These are phyloP conservation scores for Labroides dimidiatus DNA, from an alignment of 2,797 vertebrate genomes.

Conservation along the genomic window DNA sequence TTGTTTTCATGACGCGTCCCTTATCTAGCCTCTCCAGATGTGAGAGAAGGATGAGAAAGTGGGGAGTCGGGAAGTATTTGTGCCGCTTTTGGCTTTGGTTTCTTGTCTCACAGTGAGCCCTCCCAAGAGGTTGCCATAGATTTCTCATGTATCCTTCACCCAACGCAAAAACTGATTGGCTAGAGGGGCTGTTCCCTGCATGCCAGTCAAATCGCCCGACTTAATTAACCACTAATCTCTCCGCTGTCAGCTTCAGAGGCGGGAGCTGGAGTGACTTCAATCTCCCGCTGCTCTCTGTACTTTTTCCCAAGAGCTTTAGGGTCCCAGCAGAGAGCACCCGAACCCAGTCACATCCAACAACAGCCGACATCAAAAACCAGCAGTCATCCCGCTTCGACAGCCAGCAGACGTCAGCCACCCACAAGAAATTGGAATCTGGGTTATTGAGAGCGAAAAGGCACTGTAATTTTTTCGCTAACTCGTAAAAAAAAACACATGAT, in stretches of 20 bases:
- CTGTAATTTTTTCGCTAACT: constrained; percentile 48
- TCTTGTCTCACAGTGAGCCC: constrained; percentile 42
- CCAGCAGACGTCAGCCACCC: constrained; percentile 65
- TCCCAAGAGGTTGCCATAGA: constrained; percentile 45
- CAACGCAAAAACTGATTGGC: constrained; percentile 59
- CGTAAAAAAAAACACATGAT: constrained; percentile 6
- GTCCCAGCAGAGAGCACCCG: constrained; percentile 46
- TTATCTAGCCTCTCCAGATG: constrained; percentile 69
- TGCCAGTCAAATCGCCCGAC: constrained; percentile 68
- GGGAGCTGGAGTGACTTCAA: constrained; percentile 75
- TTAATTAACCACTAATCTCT: constrained; percentile 80
- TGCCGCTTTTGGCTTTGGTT: constrained; percentile 49
- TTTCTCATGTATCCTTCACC: constrained; percentile 52
- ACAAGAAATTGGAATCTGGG: constrained; percentile 67
- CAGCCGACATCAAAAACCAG: constrained; percentile 59
- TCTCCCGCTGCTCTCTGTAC: constrained; percentile 53
- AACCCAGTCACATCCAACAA: constrained; percentile 13
- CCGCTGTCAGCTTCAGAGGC: constrained; percentile 73
- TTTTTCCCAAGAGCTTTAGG: constrained; percentile 59
- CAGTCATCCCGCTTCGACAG: constrained; percentile 45
- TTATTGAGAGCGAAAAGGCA: constrained; percentile 41
- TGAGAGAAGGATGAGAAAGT: constrained; percentile 45
- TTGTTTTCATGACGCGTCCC: constrained; percentile 56
- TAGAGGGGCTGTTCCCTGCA: constrained; percentile 55
- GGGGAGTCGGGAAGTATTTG: constrained; percentile 42